A percentile compares a stretch with the other conserved stretches of the same genome.
Conservation (phyloP, 92 coral and sea anemone genomes). For the Palythoa caribaeorum region DNA sequence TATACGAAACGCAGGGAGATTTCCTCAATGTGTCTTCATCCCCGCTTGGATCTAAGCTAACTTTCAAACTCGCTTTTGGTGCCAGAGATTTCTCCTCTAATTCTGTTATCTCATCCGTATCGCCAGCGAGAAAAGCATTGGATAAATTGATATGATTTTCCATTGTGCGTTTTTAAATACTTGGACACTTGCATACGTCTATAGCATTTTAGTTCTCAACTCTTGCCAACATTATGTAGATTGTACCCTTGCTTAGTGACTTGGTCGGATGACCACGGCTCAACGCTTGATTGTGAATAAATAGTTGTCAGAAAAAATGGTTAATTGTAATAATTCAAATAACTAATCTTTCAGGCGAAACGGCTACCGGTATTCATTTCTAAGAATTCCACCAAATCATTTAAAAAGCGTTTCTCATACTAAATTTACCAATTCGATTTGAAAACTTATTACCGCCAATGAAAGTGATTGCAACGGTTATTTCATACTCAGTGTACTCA, state of each 20-base stretch:
- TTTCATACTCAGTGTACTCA: too few species aligned
- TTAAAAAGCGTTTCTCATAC: too few species aligned
- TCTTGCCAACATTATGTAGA: neutral
- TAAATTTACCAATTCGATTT: too few species aligned
- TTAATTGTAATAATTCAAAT: too few species aligned
- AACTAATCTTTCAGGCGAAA: too few species aligned
- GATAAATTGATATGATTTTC: neutral
- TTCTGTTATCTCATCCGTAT: neutral
- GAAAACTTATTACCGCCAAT: too few species aligned
- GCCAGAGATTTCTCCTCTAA: neutral
- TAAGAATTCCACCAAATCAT: too few species aligned
- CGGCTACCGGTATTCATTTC: too few species aligned
- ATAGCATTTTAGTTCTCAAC: neutral
- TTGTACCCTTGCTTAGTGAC: too few species aligned
- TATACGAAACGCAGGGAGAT: constrained; percentile 35
- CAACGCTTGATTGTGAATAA: neutral
- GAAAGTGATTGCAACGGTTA: too few species aligned
- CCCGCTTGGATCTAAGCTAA: constrained; percentile 26
- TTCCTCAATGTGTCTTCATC: constrained; percentile 1
- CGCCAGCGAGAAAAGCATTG: neutral
- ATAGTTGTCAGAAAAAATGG: neutral
- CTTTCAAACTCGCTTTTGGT: constrained; percentile 38
- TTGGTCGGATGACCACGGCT: too few species aligned
- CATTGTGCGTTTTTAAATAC: neutral
- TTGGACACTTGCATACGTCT: neutral